Evolutionary conservation across 2,888 invertebrate species (phyloP).

Genomic region (Furcula furcula): DNA sequence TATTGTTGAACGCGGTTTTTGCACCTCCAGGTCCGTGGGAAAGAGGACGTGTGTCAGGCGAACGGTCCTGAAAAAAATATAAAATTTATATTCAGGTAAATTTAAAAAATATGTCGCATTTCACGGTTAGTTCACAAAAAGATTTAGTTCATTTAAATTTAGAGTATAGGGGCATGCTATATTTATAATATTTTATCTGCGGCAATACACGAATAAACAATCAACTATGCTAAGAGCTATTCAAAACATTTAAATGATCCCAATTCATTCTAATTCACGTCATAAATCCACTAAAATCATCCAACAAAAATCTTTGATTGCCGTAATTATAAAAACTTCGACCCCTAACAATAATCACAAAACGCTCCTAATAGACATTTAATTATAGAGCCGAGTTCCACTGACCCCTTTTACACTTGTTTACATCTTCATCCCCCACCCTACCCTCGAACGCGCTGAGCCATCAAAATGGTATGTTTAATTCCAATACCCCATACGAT

Average conservation of each 20-base stretch:
- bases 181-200: no score
- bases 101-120: conserved; percentile 11
- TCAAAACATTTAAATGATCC: conserved; percentile 23
- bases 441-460: conserved; percentile 59
- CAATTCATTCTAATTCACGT: conserved; percentile 35
- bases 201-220: no score
- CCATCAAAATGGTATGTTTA: conserved; percentile 80
- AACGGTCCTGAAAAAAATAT: conserved; percentile 39
- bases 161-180: no score
- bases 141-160: no score
- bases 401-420: conserved; percentile 82
- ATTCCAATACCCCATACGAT: conserved; percentile 78
- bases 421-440: conserved; percentile 78
- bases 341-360: conserved; percentile 67
- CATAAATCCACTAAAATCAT: conserved; percentile 43
- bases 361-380: conserved; percentile 78
- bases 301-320: conserved; percentile 48
- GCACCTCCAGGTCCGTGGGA: conserved; percentile 60
- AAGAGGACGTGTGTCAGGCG: conserved; percentile 32
- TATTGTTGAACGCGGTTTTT: conserved; percentile 49
- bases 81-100: conserved; percentile 27
- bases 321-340: conserved; percentile 59
- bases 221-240: neutral
- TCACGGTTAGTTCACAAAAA: conserved; percentile 8
- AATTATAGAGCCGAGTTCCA: conserved; percentile 73